phyloP scores from a whole-genome alignment of 2,888 invertebrate species.

The Drosophila anomelani region DNA sequence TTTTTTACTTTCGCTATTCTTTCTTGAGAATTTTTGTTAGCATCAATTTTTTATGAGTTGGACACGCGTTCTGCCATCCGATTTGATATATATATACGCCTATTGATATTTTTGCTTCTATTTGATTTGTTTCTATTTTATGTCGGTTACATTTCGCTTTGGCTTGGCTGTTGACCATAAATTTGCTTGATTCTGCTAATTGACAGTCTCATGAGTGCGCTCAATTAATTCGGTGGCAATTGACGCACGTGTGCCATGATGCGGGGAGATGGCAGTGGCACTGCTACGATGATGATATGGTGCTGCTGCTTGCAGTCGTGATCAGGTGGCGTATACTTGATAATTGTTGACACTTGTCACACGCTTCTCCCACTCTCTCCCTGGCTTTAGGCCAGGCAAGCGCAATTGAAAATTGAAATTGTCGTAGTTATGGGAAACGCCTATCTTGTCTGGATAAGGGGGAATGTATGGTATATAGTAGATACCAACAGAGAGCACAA shows the following conservation, averaged over 20 bases:
- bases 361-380: neutral
- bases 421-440: constrained; percentile 23
- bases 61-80: constrained; percentile 65
- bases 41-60: constrained; percentile 61
- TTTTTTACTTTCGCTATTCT: constrained; percentile 7
- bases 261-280: neutral
- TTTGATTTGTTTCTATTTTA: constrained; percentile 21
- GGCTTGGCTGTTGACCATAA: constrained; percentile 51
- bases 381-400: constrained; percentile 3
- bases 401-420: constrained; percentile 65
- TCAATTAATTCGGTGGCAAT: constrained; percentile 72
- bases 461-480: neutral
- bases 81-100: constrained; percentile 28
- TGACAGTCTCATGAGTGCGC: constrained; percentile 74
- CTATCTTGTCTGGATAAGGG: constrained; percentile 8
- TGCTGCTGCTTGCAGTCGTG: constrained; percentile 17
- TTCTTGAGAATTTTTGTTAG: constrained; percentile 55
- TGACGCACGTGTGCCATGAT: constrained; percentile 62
- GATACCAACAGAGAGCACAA: too few relatives aligned
- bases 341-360: constrained; percentile 74
- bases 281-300: neutral
- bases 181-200: constrained; percentile 67
- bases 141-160: constrained; percentile 28
- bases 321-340: constrained; percentile 76
- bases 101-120: constrained; percentile 32